phyloP scores from a whole-genome alignment of 2,113 vertebrate species.

The Tiliqua scincoides region DNA sequence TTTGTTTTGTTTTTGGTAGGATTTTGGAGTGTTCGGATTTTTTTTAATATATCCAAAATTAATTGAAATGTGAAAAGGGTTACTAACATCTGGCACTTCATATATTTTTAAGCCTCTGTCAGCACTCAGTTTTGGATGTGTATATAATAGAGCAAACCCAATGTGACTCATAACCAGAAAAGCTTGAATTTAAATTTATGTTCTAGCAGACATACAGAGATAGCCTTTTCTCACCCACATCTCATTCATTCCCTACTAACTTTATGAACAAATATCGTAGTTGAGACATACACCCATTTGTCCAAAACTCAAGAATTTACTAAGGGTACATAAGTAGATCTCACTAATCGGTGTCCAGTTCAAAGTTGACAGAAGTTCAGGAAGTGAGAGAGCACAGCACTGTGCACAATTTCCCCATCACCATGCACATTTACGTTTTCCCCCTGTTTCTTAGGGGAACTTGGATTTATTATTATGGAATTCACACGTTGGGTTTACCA shows the following conservation, averaged over 20 bases:
- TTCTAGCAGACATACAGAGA: slow-evolving; percentile 22
- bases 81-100: background rate
- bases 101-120: slow-evolving; percentile 35
- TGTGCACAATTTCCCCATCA: background rate
- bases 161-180: background rate
- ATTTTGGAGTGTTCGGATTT: background rate
- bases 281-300: background rate
- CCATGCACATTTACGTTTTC: background rate
- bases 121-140: background rate
- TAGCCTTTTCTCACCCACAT: background rate
- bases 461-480: background rate
- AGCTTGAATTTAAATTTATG: slow-evolving; percentile 9
- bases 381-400: background rate
- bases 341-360: background rate
- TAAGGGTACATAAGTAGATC: background rate
- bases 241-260: background rate
- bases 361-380: background rate
- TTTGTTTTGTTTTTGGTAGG: background rate
- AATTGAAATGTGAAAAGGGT: background rate
- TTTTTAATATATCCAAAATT: background rate
- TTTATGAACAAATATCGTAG: background rate
- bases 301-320: background rate
- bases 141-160: background rate
- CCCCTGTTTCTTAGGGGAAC: background rate
- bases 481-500: background rate